Percentiles rank a stretch among this genome's conserved stretches.
phyloP scores from a whole-genome alignment of 2,888 invertebrate genomes.

The Lasioglossum vierecki region DNA sequence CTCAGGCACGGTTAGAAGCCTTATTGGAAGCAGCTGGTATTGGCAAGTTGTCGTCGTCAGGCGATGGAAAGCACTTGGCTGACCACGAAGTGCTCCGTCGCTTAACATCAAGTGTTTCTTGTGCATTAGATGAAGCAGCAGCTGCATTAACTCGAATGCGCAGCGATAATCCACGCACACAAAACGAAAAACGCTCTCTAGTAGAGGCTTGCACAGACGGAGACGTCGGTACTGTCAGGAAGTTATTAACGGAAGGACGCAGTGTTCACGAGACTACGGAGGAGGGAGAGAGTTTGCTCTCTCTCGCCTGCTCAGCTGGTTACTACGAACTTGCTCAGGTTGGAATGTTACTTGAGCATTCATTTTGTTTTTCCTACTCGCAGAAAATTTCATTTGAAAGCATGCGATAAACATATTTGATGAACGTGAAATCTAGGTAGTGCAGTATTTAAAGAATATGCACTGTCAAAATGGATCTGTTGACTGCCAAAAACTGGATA shows the following conservation, averaged over 20 bases:
- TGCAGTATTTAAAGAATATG: neutral
- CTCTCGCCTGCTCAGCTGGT: slow-evolving; percentile 98
- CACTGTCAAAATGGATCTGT: neutral
- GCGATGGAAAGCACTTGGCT: slow-evolving; percentile 93
- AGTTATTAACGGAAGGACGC: slow-evolving; percentile 95
- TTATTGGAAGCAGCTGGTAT: slow-evolving; percentile 97
- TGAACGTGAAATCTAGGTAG: neutral
- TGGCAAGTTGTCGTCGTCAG: slow-evolving; percentile 91
- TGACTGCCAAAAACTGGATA: neutral
- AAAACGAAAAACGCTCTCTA: slow-evolving; percentile 89
- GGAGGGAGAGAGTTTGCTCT: slow-evolving; percentile 97
- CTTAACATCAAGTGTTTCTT: slow-evolving; percentile 94
- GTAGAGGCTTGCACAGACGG: slow-evolving; percentile 98
- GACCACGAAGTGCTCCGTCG: slow-evolving; percentile 95
- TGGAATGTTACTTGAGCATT: slow-evolving; percentile 63
- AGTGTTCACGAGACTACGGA: slow-evolving; percentile 98
- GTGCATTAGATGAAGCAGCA: slow-evolving; percentile 98
- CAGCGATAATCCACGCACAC: slow-evolving; percentile 92
- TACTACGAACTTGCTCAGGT: slow-evolving; percentile 99
- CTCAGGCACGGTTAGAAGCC: slow-evolving; percentile 95
- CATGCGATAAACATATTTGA: neutral
- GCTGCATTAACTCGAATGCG: slow-evolving; percentile 98
- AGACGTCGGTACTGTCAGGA: slow-evolving; percentile 96
- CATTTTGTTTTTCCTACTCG: neutral
- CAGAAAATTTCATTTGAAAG: neutral